Base-by-base conservation (phyloP, 2,113 vertebrate genomes). In the Drymodes brunneopygia region DNA sequence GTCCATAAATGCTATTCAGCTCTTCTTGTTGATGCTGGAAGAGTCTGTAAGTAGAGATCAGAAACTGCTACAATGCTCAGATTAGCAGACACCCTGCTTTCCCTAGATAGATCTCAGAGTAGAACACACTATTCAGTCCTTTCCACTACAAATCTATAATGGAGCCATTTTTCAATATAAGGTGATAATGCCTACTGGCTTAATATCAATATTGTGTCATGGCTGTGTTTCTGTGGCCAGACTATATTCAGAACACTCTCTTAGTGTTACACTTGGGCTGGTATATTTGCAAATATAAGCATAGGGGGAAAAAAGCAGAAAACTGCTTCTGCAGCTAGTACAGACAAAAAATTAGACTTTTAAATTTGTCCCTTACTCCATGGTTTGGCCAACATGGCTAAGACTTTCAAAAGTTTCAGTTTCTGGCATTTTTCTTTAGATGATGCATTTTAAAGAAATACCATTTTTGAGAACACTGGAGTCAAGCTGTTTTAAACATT, bases 331-430 rank as follows among this genome's bases (percentile, higher is more conserved):
- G 25, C 27, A 67, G 36, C 7, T 9, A 42, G 13, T 28, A 50
- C 31, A 71, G 24, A 47, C 2, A 28, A 73, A 48, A 65, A 45
- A 27, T 0, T 4, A 0, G 3, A 8, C 10, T 38, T 78, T 71
- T 29, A 18, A 12, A 36, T 81, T 66, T 92, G 5, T 66, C 18
- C 7, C 10, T 74, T 81, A 42, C 7, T 87, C 27, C 27, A 17
- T 13, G 4, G 2, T 45, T 80, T 84, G 20, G 11, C 38, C 29
- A 29, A 35, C 13, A 31, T 3, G 6, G 17, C 10, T 38, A 48
- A 91, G 20, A 78, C 9, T 81, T 86, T 33, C 42, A 81, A 57
- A 77, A 77, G 13, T 29, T 85, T 69, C 0, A 1, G 3, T 57
- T 62, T 40, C 35, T 88, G 23, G 35, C 12, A 23, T 6, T 28